These are phyloP conservation scores for Suricata suricatta DNA, from an alignment of 2,113 vertebrate species.

Conservation along the genomic window DNA sequence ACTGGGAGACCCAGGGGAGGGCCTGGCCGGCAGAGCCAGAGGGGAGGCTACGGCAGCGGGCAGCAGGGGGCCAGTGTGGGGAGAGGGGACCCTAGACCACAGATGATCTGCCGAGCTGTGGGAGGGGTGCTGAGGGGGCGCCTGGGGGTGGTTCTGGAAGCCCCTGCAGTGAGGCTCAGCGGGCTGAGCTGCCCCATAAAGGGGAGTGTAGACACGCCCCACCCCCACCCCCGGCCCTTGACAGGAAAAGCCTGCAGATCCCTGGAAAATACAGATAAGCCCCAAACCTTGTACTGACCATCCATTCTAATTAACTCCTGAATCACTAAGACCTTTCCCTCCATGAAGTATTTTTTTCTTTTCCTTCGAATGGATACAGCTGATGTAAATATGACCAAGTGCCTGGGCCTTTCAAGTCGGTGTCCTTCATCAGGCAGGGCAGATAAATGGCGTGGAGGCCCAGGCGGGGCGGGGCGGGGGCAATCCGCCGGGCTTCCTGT, in stretches of 20 bases:
- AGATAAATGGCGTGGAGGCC: neutral
- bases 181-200: neutral
- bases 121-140: rapidly evolving
- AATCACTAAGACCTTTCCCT: neutral
- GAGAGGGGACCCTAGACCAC: rapidly evolving
- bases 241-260: neutral
- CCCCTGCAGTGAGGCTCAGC: rapidly evolving
- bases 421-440: neutral
- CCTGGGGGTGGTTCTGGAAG: neutral
- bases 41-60: rapidly evolving
- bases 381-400: neutral
- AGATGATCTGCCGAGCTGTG: rapidly evolving
- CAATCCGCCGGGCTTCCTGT: neutral
- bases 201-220: neutral
- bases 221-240: too few species aligned
- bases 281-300: neutral
- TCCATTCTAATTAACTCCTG: neutral
- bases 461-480: rapidly evolving
- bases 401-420: neutral
- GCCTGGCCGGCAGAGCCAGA: rapidly evolving
- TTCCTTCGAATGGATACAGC: neutral
- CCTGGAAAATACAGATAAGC: rapidly evolving
- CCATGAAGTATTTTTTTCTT: neutral
- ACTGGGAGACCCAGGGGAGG: neutral
- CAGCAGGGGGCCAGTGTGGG: rapidly evolving